Conservation (phyloP, 2,888 invertebrate species). For the Acrocyrtus sp. region DNA sequence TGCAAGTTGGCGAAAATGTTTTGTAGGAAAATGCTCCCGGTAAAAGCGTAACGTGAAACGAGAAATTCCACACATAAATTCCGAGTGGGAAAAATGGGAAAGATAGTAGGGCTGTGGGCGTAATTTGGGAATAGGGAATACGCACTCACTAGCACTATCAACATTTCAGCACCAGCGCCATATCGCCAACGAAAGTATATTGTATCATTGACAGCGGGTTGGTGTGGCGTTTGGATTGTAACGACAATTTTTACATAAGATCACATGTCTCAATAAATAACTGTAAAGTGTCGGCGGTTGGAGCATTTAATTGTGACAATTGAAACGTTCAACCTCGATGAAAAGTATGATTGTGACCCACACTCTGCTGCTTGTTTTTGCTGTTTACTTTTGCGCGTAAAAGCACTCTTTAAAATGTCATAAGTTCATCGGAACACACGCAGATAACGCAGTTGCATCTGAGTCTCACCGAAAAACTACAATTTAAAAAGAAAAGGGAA, state of each 20-base stretch:
- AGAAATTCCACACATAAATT: conserved; percentile 45
- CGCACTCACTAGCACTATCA: conserved; percentile 33
- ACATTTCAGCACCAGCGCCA: conserved; percentile 2
- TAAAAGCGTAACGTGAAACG: conserved; percentile 24
- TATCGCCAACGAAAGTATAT: conserved; percentile 3
- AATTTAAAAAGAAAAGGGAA: too few relatives aligned
- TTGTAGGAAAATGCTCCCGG: background rate
- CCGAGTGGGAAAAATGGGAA: conserved; percentile 19
- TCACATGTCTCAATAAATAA: conserved; percentile 53
- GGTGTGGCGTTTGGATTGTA: conserved; percentile 26
- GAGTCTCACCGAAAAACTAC: too few relatives aligned
- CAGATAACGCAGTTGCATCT: too few relatives aligned
- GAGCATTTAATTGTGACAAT: conserved; percentile 28
- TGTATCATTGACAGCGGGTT: conserved; percentile 36
- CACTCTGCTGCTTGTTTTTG: too few relatives aligned
- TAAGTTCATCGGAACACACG: too few relatives aligned
- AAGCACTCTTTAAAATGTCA: too few relatives aligned
- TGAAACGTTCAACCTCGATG: conserved; percentile 12
- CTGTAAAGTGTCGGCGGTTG: conserved; percentile 51
- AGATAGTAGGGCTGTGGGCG: conserved; percentile 45
- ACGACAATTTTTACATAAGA: conserved; percentile 39
- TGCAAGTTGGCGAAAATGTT: too few relatives aligned
- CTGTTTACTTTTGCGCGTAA: too few relatives aligned
- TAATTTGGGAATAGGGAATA: conserved; percentile 42
- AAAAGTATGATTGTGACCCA: too few relatives aligned